Base-by-base conservation (phyloP, 2,113 vertebrate species). In the Acanthisitta chloris region DNA sequence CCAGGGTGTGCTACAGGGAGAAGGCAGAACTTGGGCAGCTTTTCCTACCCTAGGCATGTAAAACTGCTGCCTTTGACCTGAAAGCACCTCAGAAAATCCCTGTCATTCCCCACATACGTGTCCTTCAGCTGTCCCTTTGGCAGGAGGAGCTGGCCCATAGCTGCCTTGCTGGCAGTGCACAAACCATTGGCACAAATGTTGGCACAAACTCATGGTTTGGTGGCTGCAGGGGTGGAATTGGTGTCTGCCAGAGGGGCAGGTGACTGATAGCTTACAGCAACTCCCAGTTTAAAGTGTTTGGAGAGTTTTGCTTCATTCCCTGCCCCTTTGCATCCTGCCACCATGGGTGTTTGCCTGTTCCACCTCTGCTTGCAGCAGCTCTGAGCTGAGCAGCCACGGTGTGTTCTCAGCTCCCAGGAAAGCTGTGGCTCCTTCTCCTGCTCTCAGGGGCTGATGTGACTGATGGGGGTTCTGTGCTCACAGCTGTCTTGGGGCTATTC, bases 221-320 rank as follows among this genome's bases (percentile, higher is more conserved):
- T 1, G 14, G 4, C 16, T 13, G 86, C 62, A n/a, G 38, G 62
- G 36, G 20, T 24, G 54, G 71, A 13, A 49, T 26, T 2, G 46
- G 31, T 28, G 2, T 1, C 48, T 28, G 43, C 38, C 62, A 20
- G 51, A 28, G 28, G 70, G 38, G 3, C 34, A 12, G 11, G 24
- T 4, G 2, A 23, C 0, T 0, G 23, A 3, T 9, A 6, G 1
- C n/a, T 73, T 5, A 2, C 26, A 65, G 40, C 49, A 29, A 0
- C 26, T 31, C 74, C 55, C 21, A 9, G 4, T 3, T 72, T 19
- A 9, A 16, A 21, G 16, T 11, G 4, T 31, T 45, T 2, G 0
- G 24, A 7, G 54, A 21, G 5, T 46, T 84, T n/a, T 81, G 15
- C 49, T 69, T 33, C 21, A 3, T 80, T 40, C 28, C 23, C 23